Evolutionary conservation across 2,888 invertebrate genomes (phyloP), one percentile per base, ranked within the genome.

Genomic region (Noctua pronuba): DNA sequence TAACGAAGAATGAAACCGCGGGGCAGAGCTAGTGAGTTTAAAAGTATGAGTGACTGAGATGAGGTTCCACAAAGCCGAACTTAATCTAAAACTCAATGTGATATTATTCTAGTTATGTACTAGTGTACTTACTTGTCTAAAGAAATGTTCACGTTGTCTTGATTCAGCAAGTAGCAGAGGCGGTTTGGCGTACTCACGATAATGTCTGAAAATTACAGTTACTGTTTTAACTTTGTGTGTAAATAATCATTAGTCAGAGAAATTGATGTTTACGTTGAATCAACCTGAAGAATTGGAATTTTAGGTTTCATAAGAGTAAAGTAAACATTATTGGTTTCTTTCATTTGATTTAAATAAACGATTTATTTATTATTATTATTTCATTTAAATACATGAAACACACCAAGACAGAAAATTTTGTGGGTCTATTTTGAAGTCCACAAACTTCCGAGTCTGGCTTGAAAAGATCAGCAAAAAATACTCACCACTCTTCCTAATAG

Each of bases 171-270:
- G 92, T 97, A 99, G 86, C 99, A 98, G 24, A 99, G 96, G 80
- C 99, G 97, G 92, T 99, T 99, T 2, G 99, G 99, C 3, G 99
- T 99, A 52, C 99, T 99, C 69, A 99, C 98, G 10, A 99, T 96
- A 88, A 99, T 98, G 97, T 99, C 98, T 98, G 95, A 55, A 97
- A 85, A 82, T 66, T 52, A n/a, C 28, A 58, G 16, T 13, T 16
- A 28, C 18, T 28, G 28, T 28, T 28, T 11, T 10, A n/a, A 58
- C 16, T 52, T 52, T n/a, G 11, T 55, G 55, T 11, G 24, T 10
- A n/a, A 55, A 10, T 11, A 11, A 10, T 55, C n/a, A 55, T 55
- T 11, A 55, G 6, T 58, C 28, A 16, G 8, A 58, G 52, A 70
- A 62, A 64, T 18, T 35, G 0, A 16, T 28, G 11, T 16, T 46